Conservation (phyloP, 2,888 invertebrate species). For the Zygaena filipendulae region DNA sequence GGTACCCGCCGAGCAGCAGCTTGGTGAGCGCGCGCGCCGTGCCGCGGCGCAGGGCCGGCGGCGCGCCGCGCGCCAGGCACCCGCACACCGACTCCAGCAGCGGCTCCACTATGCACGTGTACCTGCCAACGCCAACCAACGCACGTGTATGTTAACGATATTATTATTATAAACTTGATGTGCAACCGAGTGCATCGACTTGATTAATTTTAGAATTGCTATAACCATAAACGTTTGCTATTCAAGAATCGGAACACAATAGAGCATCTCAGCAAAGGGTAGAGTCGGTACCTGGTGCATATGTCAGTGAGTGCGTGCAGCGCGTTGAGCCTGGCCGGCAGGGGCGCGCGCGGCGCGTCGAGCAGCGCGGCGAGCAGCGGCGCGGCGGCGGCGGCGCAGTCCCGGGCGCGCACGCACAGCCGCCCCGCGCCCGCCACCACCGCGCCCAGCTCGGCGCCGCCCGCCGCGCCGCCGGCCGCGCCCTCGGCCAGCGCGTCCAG, state of each 20-base stretch:
- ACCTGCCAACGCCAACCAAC: too few relatives aligned
- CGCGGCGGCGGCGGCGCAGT: constrained; percentile 70
- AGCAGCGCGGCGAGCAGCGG: constrained; percentile 72
- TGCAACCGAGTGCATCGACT: too few relatives aligned
- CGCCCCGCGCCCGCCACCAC: constrained; percentile 53
- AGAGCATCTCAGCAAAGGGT: too few relatives aligned
- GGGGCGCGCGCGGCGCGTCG: constrained; percentile 44
- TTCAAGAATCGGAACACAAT: too few relatives aligned
- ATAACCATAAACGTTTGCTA: too few relatives aligned
- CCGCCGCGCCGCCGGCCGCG: constrained; percentile 21
- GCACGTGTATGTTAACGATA: too few relatives aligned
- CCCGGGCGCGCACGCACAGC: constrained; percentile 73
- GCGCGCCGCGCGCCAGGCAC: constrained; percentile 67
- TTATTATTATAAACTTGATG: constrained; percentile 1
- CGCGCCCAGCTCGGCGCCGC: constrained; percentile 28
- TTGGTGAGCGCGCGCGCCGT: constrained; percentile 75
- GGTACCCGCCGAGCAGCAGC: constrained; percentile 76
- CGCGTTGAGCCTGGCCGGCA: constrained; percentile 73
- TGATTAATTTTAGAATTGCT: too few relatives aligned
- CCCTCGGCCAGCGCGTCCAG: constrained; percentile 25
- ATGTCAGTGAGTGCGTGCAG: constrained; percentile 75
- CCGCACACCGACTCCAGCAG: constrained; percentile 71
- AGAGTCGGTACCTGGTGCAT: constrained; percentile 71
- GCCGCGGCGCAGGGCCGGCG: constrained; percentile 70
- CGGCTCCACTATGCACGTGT: constrained; percentile 76